These are phyloP conservation scores for Prorops nasuta DNA, from an alignment of 1,140 invertebrate species.

Conservation along the genomic window DNA sequence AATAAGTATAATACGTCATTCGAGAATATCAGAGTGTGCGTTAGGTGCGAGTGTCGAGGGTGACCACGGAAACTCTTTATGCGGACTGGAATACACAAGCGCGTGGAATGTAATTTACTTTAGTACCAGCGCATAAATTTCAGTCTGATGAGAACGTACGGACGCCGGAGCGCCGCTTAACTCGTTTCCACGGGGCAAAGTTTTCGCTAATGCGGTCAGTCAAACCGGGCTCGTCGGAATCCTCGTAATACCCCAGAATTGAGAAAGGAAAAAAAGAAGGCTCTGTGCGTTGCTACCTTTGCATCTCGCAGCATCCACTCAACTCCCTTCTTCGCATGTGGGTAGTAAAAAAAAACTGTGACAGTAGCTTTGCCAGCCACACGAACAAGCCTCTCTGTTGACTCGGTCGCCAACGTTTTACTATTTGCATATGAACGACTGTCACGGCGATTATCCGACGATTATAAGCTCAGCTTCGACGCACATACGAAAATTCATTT, in stretches of 20 bases:
- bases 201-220: constrained; percentile 25
- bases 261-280: constrained; percentile 3
- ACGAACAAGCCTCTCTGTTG: constrained; percentile 16
- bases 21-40: background rate
- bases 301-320: too few species aligned
- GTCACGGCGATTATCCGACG: too few species aligned
- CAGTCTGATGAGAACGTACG: constrained; percentile 26
- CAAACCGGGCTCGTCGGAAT: constrained; percentile 15
- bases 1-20: too few species aligned
- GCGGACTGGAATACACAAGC: constrained; percentile 4
- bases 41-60: too few species aligned
- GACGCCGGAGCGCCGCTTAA: constrained; percentile 24
- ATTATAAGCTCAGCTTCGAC: too few species aligned
- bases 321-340: too few species aligned
- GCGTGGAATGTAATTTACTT: constrained; percentile 28
- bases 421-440: too few species aligned
- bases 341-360: too few species aligned
- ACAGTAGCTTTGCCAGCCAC: background rate
- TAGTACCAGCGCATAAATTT: constrained; percentile 28
- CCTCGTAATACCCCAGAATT: constrained; percentile 9
- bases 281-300: too few species aligned
- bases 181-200: constrained; percentile 8
- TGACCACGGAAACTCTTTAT: constrained; percentile 13
- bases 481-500: too few species aligned
- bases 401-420: constrained; percentile 2